phyloP scores from a whole-genome alignment of 2,888 invertebrate genomes.

The Meta bourneti region DNA sequence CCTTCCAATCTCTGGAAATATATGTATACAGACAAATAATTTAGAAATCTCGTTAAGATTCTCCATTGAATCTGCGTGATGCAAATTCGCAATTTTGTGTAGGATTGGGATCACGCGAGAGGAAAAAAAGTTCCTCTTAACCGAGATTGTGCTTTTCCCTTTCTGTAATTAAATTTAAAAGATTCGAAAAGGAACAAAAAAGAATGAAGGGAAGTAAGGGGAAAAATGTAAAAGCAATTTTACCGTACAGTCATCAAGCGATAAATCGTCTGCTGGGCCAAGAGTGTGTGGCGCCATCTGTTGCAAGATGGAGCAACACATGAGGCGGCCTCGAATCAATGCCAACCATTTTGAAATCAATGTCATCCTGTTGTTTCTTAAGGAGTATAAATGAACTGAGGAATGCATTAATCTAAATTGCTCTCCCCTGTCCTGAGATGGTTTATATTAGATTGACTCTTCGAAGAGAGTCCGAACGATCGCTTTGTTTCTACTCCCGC shows the following conservation, averaged over 20 bases:
- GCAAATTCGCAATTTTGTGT: constrained; percentile 65
- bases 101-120: not conserved
- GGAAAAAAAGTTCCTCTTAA: constrained; percentile 49
- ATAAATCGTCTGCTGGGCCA: constrained; percentile 64
- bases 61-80: constrained; percentile 70
- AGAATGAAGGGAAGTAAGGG: constrained; percentile 7
- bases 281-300: constrained; percentile 74
- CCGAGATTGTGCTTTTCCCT: constrained; percentile 68
- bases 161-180: constrained; percentile 75
- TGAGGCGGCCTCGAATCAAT: constrained; percentile 59
- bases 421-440: constrained; percentile 62
- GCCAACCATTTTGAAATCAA: constrained; percentile 75
- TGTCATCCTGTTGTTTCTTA: constrained; percentile 73
- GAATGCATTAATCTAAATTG: constrained; percentile 75
- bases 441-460: constrained; percentile 73
- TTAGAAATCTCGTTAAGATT: constrained; percentile 72
- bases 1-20: constrained; percentile 49
- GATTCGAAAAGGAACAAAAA: constrained; percentile 50
- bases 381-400: constrained; percentile 75
- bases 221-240: constrained; percentile 66
- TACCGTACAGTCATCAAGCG: constrained; percentile 59
- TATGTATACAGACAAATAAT: constrained; percentile 67
- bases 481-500: constrained; percentile 20
- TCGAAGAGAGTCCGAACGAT: constrained; percentile 39
- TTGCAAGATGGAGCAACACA: constrained; percentile 67